phyloP scores from a whole-genome alignment of 2,797 vertebrate species.

The Cynopterus sphinx region DNA sequence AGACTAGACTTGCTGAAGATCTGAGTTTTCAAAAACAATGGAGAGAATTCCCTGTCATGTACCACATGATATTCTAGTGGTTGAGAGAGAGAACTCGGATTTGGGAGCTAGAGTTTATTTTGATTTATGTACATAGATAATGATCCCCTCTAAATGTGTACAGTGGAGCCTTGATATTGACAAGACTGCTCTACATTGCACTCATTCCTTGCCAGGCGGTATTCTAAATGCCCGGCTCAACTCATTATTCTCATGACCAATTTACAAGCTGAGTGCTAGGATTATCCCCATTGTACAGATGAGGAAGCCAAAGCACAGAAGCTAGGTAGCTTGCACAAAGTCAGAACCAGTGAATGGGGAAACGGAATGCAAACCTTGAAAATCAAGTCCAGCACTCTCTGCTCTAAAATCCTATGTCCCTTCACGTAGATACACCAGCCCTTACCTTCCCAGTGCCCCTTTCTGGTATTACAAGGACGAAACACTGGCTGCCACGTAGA shows the following conservation, averaged over 20 bases:
- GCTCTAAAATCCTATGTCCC: not conserved
- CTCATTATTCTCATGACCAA: not conserved
- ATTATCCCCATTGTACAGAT: not conserved
- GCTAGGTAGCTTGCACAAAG: not conserved
- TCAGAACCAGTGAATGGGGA: not conserved
- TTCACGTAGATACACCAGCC: rapidly evolving
- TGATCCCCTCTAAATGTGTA: not conserved
- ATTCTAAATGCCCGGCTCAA: not conserved
- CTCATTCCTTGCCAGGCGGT: not conserved
- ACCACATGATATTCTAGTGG: not conserved
- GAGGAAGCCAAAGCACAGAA: not conserved
- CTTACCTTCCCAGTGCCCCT: not conserved
- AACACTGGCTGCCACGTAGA: not conserved
- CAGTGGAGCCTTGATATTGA: not conserved
- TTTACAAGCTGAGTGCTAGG: not conserved
- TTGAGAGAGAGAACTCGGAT: not conserved
- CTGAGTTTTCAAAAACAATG: not conserved
- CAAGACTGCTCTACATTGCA: not conserved
- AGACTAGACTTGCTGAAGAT: not conserved
- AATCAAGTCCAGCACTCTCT: not conserved
- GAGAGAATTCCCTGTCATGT: not conserved
- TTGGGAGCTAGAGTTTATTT: not conserved
- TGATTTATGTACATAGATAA: not conserved
- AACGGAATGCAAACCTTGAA: not conserved
- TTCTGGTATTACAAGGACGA: not conserved